phyloP scores from a whole-genome alignment of 2,113 vertebrate species.

The Bambusicola thoracicus region DNA sequence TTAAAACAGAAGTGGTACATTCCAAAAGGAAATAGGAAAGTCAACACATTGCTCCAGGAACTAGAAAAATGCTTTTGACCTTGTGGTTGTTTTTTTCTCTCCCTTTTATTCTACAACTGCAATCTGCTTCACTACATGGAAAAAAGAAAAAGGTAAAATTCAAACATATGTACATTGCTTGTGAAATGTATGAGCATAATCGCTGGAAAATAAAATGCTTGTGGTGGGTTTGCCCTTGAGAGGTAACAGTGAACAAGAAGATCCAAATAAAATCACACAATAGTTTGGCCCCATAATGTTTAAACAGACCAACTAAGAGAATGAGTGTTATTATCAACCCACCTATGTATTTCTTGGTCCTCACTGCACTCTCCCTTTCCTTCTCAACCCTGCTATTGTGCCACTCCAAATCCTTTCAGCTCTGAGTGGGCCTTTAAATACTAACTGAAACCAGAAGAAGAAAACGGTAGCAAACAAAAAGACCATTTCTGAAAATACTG shows the following conservation, averaged over 20 bases:
- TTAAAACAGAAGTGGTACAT: constrained; percentile 11
- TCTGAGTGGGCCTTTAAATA: background rate
- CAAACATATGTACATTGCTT: background rate
- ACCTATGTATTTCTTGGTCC: background rate
- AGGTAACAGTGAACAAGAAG: background rate
- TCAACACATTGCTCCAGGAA: constrained; percentile 15
- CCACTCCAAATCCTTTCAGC: background rate
- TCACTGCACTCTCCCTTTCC: background rate
- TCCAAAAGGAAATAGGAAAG: constrained; percentile 39
- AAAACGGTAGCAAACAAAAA: background rate
- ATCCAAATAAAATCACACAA: background rate
- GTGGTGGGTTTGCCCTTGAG: background rate
- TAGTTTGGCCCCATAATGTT: background rate
- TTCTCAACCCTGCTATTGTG: background rate
- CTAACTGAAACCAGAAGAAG: background rate
- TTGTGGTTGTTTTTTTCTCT: background rate
- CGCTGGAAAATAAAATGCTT: background rate
- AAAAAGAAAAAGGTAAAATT: background rate
- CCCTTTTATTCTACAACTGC: background rate
- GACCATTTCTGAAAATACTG: background rate
- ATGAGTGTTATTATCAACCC: background rate
- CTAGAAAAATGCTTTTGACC: constrained; percentile 19
- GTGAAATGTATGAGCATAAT: accelerated
- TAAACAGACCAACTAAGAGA: background rate
- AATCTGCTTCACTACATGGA: background rate